Evolutionary conservation across 23 tunicate genomes (phyloP), one percentile per base, ranked within the genome.

Genomic region (Trididemnum nubilum): DNA sequence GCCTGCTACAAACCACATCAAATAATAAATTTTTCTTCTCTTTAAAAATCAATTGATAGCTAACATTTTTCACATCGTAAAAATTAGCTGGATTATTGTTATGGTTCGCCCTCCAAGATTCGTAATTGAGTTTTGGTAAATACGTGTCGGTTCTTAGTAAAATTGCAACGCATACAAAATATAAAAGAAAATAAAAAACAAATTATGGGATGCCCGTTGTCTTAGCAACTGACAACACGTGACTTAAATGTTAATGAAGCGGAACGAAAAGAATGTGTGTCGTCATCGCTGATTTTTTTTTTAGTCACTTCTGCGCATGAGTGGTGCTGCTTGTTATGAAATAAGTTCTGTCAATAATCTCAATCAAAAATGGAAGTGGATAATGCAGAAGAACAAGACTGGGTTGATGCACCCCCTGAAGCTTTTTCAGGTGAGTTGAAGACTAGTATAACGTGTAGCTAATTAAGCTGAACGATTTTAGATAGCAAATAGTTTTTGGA

Each of bases 151-250:
- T 44, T 15, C 54, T 15, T 9, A 44, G 54, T 44, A 44, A 9
- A 44, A 15, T 44, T 7, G 22, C 67, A 61, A 61, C 29, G 22
- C 37, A 67, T 3, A 33, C 38, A 31, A 67, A 4, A 5, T 9
- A 67, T 12, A 67, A 31, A 67, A 33, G 33, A 67, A 30, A 9
- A 67, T 31, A 33, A 67, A 67, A 33, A 67, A 31, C 38, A 4
- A 76, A 85, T 85, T 85, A 85, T 85, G 83, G 90, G 90, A 85
- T 85, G 80, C 90, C 84, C 80, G 90, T 85, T 30, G 90, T 70
- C 83, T 26, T 85, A 51, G 84, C 84, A 85, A 85, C 90, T 79
- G 80, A 25, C 72, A 58, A 36, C 90, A 85, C 90, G 90, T 85
- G 90, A 85, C 36, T 30, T 77, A 70, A 63, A 31, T 51, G 57